These are phyloP conservation scores for Microchrysa polita DNA, from an alignment of 2,888 invertebrate species.

Conservation along the genomic window DNA sequence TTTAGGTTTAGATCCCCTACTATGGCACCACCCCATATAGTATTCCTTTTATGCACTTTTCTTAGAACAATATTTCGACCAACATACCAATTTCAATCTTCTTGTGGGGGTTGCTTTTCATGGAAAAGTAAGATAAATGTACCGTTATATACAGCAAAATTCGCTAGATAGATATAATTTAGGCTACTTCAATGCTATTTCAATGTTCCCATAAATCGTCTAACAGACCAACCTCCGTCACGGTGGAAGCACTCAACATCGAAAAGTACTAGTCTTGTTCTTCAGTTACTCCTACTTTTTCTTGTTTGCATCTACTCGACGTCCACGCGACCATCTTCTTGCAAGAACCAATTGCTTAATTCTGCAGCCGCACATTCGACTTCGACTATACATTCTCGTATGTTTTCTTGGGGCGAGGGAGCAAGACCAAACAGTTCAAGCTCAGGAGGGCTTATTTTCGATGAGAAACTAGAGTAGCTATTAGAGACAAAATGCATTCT, in stretches of 20 bases:
- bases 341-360: slow-evolving; percentile 23
- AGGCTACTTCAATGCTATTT: slow-evolving; percentile 3
- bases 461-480: background rate
- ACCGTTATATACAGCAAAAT: background rate
- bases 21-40: too few species aligned
- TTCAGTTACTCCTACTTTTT: too few species aligned
- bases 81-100: slow-evolving; percentile 7
- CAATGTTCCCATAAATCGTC: slow-evolving; percentile 24
- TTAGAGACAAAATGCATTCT: slow-evolving; percentile 21
- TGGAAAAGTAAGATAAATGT: slow-evolving; percentile 13
- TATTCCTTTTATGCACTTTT: too few species aligned
- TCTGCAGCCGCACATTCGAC: slow-evolving; percentile 8
- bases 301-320: too few species aligned
- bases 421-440: background rate
- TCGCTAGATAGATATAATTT: background rate
- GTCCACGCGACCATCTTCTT: slow-evolving; percentile 5
- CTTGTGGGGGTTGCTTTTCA: background rate
- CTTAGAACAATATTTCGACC: slow-evolving; percentile 14
- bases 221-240: background rate
- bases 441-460: background rate
- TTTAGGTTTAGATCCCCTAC: too few species aligned
- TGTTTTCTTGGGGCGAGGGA: background rate
- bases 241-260: too few species aligned
- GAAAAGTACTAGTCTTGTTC: too few species aligned
- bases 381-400: too few species aligned